Evolutionary conservation across 92 coral and sea anemone species (phyloP).

Genomic region (Muricea muricata): DNA sequence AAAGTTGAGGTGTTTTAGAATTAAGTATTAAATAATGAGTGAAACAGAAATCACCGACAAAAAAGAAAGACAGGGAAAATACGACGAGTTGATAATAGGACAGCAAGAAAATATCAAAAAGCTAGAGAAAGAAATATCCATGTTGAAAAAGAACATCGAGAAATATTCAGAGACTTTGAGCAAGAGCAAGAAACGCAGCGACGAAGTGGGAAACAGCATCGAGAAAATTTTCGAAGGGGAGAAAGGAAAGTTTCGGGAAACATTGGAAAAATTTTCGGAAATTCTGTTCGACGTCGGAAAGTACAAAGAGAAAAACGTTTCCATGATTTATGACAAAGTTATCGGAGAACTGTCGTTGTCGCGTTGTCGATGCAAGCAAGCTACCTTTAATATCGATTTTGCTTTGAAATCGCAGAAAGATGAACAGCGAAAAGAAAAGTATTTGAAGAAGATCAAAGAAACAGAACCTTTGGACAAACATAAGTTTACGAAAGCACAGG

Average conservation of each 20-base stretch:
- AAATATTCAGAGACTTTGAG: conserved; percentile 30
- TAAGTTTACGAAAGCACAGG: conserved; percentile 32
- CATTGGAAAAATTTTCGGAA: conserved; percentile 23
- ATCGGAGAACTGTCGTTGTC: conserved; percentile 45
- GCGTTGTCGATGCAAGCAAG: conserved; percentile 40
- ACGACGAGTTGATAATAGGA: conserved; percentile 17
- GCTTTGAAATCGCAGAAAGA: conserved; percentile 40
- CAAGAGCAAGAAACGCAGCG: conserved; percentile 28
- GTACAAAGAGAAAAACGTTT: conserved; percentile 18
- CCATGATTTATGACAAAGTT: conserved; percentile 31
- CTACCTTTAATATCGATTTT: conserved; percentile 34
- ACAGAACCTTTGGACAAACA: conserved; percentile 39
- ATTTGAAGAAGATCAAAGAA: conserved; percentile 28
- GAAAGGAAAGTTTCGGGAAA: conserved; percentile 22
- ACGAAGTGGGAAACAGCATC: conserved; percentile 39
- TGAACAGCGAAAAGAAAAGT: conserved; percentile 33
- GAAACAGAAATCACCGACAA: not conserved
- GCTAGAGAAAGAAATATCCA: conserved; percentile 37
- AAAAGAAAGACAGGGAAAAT: conserved; percentile 13
- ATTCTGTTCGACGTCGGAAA: conserved; percentile 33
- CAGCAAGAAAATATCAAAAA: conserved; percentile 29
- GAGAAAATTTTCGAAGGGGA: conserved; percentile 19
- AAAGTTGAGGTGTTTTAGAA: no score
- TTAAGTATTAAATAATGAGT: not conserved
- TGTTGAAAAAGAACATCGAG: conserved; percentile 41